These are phyloP conservation scores for Columba guinea DNA, from an alignment of 2,797 vertebrate species.

Conservation along the genomic window DNA sequence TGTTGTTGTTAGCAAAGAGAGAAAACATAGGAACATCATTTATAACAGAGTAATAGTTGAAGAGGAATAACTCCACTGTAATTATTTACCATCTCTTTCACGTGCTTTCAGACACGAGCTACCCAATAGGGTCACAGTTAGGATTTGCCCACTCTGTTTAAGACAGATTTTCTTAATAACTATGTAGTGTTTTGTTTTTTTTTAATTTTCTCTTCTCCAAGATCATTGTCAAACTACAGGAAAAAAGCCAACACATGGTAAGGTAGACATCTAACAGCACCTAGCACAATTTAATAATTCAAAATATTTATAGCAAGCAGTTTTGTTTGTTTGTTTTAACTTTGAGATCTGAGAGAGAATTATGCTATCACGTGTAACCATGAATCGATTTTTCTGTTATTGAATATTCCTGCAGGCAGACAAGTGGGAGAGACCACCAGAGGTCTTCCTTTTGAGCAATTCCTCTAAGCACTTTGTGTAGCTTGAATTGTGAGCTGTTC, in stretches of 20 bases:
- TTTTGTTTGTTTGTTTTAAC: neutral
- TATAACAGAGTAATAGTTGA: neutral
- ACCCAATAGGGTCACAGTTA: neutral
- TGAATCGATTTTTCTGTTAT: neutral
- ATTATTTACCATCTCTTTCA: neutral
- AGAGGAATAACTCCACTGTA: neutral
- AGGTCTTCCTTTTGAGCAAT: neutral
- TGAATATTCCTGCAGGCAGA: neutral
- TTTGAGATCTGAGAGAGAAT: neutral
- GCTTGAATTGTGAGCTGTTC: neutral
- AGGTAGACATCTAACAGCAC: neutral
- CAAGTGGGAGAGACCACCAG: neutral
- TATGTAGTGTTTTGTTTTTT: neutral
- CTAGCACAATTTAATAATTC: neutral
- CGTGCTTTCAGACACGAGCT: neutral
- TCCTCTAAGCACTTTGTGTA: neutral
- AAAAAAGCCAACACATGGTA: neutral
- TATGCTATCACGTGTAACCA: neutral
- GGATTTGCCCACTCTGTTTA: neutral
- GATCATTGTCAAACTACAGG: neutral
- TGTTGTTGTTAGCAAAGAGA: neutral
- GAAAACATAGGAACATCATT: neutral
- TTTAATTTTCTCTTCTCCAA: neutral
- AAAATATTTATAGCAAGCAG: neutral
- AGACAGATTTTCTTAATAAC: neutral